phyloP scores from a whole-genome alignment of 2,888 invertebrate genomes.

The Polydrusus tereticollis region DNA sequence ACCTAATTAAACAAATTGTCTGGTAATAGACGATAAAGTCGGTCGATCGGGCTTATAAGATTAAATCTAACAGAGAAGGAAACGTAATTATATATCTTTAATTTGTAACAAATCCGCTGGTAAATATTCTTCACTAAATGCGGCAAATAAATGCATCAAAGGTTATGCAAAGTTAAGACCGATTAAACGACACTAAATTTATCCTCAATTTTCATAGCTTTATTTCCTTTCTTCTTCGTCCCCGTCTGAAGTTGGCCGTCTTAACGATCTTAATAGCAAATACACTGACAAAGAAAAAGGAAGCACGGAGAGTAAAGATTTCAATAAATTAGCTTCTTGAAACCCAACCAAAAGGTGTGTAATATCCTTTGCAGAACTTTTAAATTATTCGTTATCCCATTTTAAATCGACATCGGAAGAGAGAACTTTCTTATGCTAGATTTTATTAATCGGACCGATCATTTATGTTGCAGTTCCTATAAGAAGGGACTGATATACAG shows the following conservation, averaged over 20 bases:
- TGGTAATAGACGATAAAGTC: no score
- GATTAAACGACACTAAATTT: no score
- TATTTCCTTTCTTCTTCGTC: no score
- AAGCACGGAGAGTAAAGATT: neutral
- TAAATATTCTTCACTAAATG: neutral
- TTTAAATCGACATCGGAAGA: neutral
- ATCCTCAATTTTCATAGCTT: no score
- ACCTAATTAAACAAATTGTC: no score
- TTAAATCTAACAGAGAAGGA: no score
- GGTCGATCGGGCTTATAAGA: no score
- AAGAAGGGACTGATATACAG: no score
- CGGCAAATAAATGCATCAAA: neutral
- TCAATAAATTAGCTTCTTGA: neutral
- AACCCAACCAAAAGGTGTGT: neutral
- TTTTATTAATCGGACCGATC: neutral
- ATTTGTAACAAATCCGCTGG: neutral
- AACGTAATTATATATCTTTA: neutral
- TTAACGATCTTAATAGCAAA: neutral
- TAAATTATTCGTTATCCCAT: neutral
- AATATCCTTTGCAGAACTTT: neutral
- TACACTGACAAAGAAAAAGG: neutral
- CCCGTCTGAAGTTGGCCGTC: neutral
- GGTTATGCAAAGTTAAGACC: neutral
- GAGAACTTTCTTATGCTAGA: slow-evolving; percentile 4
- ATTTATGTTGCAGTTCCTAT: neutral